Conservation (phyloP, 2,797 vertebrate genomes). For the Loris lydekkerianus region DNA sequence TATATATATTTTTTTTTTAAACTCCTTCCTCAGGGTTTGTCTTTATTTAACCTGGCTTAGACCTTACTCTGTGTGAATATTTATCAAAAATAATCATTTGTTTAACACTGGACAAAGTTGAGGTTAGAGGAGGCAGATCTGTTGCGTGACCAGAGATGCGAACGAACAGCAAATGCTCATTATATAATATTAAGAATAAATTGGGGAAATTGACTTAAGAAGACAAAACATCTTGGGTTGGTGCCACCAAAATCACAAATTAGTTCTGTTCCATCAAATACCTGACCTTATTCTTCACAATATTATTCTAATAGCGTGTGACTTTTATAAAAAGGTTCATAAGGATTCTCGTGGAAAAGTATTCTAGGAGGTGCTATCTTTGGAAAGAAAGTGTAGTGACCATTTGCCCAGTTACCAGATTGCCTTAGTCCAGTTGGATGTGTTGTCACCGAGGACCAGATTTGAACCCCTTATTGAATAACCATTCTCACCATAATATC, state of each 20-base stretch:
- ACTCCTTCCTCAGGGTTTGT: background rate
- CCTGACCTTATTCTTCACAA: background rate
- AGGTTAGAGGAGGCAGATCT: background rate
- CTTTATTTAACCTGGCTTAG: background rate
- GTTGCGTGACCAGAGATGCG: too few species aligned
- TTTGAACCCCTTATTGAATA: background rate
- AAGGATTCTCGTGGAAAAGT: background rate
- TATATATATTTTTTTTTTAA: too few species aligned
- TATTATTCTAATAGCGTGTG: background rate
- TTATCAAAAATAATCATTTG: background rate
- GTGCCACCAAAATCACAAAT: background rate
- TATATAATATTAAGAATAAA: background rate
- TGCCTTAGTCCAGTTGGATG: background rate
- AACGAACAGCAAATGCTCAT: background rate
- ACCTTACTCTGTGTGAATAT: background rate
- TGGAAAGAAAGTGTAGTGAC: background rate
- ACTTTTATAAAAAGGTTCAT: background rate
- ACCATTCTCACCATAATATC: background rate
- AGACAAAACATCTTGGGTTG: background rate
- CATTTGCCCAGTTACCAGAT: background rate
- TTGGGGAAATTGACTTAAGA: background rate
- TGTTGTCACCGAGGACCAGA: accelerated
- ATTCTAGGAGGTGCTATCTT: background rate
- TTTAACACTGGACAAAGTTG: background rate
- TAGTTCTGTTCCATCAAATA: background rate